phyloP scores from a whole-genome alignment of 2,113 vertebrate genomes.

The Ascaphus truei region DNA sequence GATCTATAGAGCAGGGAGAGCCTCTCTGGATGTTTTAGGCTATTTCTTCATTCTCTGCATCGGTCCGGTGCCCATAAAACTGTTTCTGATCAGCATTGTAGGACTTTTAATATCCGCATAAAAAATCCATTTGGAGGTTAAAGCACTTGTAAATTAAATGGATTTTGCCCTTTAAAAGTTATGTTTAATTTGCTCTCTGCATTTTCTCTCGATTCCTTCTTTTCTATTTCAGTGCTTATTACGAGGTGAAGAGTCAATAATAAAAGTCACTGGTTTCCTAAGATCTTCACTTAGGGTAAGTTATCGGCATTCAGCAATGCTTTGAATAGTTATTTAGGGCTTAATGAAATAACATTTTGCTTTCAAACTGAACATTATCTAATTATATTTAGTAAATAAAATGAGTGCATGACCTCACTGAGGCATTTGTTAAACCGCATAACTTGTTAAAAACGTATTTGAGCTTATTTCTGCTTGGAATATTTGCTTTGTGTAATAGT shows the following conservation, averaged over 20 bases:
- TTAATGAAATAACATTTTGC: too few relatives aligned
- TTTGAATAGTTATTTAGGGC: background rate
- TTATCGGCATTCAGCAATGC: background rate
- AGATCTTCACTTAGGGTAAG: background rate
- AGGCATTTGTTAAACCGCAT: too few relatives aligned
- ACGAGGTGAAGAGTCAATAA: background rate
- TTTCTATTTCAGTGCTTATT: constrained; percentile 9
- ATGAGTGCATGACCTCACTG: too few relatives aligned
- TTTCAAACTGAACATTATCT: too few relatives aligned
- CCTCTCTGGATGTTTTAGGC: constrained; percentile 31
- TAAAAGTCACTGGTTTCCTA: background rate
- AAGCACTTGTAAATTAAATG: constrained; percentile 29
- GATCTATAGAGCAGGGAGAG: constrained; percentile 32
- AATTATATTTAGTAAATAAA: too few relatives aligned
- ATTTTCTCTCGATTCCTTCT: background rate
- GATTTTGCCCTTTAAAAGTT: constrained; percentile 32
- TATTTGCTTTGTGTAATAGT: too few relatives aligned
- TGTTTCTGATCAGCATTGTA: constrained; percentile 31
- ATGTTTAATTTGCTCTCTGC: constrained; percentile 14
- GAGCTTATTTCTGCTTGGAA: too few relatives aligned
- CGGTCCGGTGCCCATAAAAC: constrained; percentile 27
- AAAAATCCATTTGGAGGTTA: constrained; percentile 24
- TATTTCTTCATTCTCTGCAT: constrained; percentile 33
- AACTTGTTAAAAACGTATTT: too few relatives aligned
- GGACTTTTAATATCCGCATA: constrained; percentile 33